phyloP scores from a whole-genome alignment of 1,140 invertebrate species.

The Hypothenemus hampei region DNA sequence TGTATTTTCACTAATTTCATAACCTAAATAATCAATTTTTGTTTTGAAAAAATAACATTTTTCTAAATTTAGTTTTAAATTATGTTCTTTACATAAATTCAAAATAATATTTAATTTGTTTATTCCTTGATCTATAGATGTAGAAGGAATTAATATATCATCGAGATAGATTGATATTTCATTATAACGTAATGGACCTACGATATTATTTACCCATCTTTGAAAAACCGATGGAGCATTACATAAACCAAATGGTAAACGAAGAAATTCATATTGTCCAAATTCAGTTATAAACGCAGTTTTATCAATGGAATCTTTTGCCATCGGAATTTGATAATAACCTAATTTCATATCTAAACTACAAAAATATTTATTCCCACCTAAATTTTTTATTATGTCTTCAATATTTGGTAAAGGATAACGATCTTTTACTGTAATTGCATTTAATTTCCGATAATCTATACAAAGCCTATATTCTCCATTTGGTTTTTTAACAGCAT shows the following conservation, averaged over 20 bases:
- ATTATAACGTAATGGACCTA: background rate
- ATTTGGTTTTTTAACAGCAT: constrained; percentile 3
- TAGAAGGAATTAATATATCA: background rate
- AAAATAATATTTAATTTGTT: background rate
- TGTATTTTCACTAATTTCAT: background rate
- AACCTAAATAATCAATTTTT: constrained; percentile 4
- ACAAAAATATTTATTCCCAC: background rate
- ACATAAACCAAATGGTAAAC: background rate
- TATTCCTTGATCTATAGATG: background rate
- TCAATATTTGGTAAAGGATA: constrained; percentile 5
- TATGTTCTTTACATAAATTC: background rate
- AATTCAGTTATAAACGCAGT: background rate
- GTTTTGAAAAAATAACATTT: constrained; percentile 10
- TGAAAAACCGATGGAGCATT: background rate
- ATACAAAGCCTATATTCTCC: background rate
- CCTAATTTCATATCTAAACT: constrained; percentile 1
- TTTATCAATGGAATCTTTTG: background rate
- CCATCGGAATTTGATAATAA: constrained; percentile 1
- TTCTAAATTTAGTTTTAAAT: constrained; percentile 12
- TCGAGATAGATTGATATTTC: background rate
- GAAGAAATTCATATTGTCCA: background rate
- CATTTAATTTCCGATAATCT: constrained; percentile 8
- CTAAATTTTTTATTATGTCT: background rate
- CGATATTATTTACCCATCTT: background rate
- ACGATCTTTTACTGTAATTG: constrained; percentile 3